phyloP scores from a whole-genome alignment of 2,797 vertebrate species.

The Gorsachius magnificus region DNA sequence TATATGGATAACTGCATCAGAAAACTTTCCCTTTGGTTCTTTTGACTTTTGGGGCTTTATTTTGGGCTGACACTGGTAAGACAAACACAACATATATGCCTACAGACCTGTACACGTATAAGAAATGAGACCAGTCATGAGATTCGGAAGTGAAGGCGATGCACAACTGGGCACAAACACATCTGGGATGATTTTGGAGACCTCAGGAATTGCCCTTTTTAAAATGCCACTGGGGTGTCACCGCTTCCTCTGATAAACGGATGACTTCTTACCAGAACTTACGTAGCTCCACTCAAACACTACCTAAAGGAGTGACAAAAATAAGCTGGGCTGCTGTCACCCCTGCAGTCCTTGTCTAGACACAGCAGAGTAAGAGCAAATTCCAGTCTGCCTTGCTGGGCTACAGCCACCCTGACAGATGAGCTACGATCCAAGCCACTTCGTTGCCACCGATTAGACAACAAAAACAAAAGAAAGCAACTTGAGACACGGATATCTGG shows the following conservation, averaged over 20 bases:
- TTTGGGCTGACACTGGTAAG: background rate
- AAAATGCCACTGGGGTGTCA: background rate
- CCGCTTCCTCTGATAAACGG: conserved; percentile 1
- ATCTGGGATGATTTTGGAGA: background rate
- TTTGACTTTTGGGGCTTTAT: background rate
- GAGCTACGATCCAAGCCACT: background rate
- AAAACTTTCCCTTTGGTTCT: background rate
- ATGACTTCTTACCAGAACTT: conserved; percentile 9
- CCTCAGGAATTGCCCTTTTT: background rate
- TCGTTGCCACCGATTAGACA: background rate
- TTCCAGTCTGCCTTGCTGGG: conserved; percentile 16
- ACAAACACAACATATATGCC: background rate
- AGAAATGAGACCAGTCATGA: background rate
- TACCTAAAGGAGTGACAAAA: conserved; percentile 52
- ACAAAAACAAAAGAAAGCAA: background rate
- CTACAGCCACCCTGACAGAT: conserved; percentile 31
- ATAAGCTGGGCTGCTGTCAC: conserved; percentile 40
- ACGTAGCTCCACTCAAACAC: conserved; percentile 17
- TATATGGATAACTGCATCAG: background rate
- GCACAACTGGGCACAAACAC: background rate
- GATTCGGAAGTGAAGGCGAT: background rate
- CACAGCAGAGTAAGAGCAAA: background rate
- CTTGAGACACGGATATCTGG: background rate
- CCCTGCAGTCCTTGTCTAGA: background rate
- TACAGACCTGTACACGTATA: background rate